Evolutionary conservation across 1,140 invertebrate genomes (phyloP).

Genomic region (Euwallacea similis): DNA sequence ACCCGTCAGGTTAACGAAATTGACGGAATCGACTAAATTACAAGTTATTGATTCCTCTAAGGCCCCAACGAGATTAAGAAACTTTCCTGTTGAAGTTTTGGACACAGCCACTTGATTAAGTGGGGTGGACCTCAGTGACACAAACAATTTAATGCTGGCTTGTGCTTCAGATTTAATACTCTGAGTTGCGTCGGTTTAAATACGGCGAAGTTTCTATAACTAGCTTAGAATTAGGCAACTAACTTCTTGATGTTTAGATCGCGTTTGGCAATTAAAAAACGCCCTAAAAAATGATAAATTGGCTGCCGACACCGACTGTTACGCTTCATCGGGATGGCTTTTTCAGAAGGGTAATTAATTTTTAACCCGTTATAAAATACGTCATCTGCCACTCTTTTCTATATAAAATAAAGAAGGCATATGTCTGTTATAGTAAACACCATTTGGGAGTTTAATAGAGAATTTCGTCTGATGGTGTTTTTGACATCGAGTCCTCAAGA

Average conservation of each 20-base stretch:
- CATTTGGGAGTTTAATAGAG: constrained; percentile 9
- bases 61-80: constrained; percentile 37
- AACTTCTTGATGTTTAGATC: no score
- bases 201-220: constrained; percentile 12
- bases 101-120: constrained; percentile 36
- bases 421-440: not conserved
- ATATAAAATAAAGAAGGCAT: not conserved
- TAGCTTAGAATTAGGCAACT: constrained; percentile 16
- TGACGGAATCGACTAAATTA: constrained; percentile 41
- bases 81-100: constrained; percentile 40
- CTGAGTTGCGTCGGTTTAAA: constrained; percentile 7
- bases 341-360: constrained; percentile 18
- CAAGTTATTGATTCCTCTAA: constrained; percentile 39
- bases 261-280: not conserved
- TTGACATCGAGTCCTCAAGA: constrained; percentile 23
- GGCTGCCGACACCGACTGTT: not conserved
- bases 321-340: constrained; percentile 3
- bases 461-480: no score
- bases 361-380: constrained; percentile 32
- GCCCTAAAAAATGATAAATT: not conserved
- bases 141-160: constrained; percentile 38
- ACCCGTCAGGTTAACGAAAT: constrained; percentile 38
- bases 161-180: constrained; percentile 22
- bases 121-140: constrained; percentile 38
- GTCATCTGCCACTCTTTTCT: constrained; percentile 23